phyloP scores from a whole-genome alignment of 2,888 invertebrate species.

The Parnassius apollo region DNA sequence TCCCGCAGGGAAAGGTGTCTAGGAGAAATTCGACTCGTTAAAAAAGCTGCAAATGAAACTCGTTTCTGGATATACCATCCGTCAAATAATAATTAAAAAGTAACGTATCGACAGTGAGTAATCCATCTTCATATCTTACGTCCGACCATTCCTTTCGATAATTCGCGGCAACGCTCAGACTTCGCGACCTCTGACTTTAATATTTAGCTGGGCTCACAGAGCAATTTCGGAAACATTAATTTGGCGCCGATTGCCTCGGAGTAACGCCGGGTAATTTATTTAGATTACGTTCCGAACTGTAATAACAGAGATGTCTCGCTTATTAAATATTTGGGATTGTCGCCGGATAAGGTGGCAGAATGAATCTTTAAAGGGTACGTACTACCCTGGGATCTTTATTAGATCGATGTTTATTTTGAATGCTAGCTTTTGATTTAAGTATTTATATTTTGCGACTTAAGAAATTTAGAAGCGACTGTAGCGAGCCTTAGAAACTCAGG shows the following conservation, averaged over 20 bases:
- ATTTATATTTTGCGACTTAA: too few species aligned
- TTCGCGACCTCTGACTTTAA: constrained; percentile 3
- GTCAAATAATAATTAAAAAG: too few species aligned
- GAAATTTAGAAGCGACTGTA: too few species aligned
- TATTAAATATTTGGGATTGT: constrained; percentile 6
- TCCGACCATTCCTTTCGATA: neutral
- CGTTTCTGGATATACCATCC: too few species aligned
- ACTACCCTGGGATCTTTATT: neutral
- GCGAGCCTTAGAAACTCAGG: too few species aligned
- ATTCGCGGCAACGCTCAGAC: neutral
- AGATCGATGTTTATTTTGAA: neutral
- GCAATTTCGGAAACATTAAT: constrained; percentile 8
- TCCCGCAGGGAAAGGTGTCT: too few species aligned
- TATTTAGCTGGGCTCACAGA: neutral
- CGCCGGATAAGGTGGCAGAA: neutral
- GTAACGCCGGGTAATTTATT: constrained; percentile 3
- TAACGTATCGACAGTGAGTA: too few species aligned
- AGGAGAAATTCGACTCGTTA: too few species aligned
- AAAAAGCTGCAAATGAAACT: too few species aligned
- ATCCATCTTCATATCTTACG: too few species aligned
- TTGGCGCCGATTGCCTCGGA: constrained; percentile 1
- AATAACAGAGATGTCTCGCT: constrained; percentile 6
- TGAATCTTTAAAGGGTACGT: neutral
- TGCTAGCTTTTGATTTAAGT: neutral
- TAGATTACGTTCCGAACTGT: constrained; percentile 8